Evolutionary conservation across 2,113 vertebrate species (phyloP).

Genomic region (Rallus limicola): DNA sequence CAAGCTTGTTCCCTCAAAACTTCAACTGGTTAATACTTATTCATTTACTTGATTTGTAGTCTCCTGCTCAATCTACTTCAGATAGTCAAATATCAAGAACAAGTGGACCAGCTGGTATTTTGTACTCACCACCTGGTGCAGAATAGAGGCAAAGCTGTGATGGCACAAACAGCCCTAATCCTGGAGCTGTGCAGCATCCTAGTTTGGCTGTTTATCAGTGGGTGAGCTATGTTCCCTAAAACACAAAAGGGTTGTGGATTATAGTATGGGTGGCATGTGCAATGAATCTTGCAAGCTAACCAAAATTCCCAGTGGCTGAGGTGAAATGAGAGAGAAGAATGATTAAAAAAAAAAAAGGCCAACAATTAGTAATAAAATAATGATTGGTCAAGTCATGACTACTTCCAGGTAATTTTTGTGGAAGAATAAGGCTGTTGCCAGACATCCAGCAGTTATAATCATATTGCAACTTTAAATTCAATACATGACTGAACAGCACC

Average conservation of each 20-base stretch:
- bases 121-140: neutral
- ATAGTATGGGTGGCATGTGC: neutral
- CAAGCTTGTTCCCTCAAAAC: neutral
- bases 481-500: neutral
- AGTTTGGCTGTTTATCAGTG: neutral
- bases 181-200: neutral
- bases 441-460: neutral
- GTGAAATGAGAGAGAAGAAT: neutral
- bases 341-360: neutral
- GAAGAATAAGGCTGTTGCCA: neutral
- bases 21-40: neutral
- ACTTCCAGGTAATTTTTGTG: neutral
- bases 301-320: neutral
- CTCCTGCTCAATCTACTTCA: neutral
- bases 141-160: conserved; percentile 10
- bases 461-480: neutral
- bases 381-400: neutral
- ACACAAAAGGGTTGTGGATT: neutral
- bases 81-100: neutral
- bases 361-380: neutral
- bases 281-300: neutral
- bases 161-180: neutral
- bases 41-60: neutral
- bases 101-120: conserved; percentile 16
- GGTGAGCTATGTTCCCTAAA: neutral